Conservation (phyloP, 1,140 invertebrate species). For the Rhysida immarginata region DNA sequence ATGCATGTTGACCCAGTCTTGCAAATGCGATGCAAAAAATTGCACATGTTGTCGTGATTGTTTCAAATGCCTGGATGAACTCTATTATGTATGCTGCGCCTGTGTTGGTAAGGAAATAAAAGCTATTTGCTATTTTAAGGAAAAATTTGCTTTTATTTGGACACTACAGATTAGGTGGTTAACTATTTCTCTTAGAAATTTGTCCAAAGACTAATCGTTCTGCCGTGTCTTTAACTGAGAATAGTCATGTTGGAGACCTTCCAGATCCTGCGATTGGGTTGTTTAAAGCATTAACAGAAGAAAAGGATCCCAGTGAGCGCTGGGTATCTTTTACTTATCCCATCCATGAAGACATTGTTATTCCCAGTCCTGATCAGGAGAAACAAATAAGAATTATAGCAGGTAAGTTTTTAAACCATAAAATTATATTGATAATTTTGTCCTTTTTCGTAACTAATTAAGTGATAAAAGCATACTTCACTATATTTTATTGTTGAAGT, state of each 20-base stretch:
- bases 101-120: conserved; percentile 61
- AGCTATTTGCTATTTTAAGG: not conserved
- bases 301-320: conserved; percentile 4
- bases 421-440: not conserved
- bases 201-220: conserved; percentile 56
- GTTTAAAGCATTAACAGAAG: conserved; percentile 14
- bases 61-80: conserved; percentile 66
- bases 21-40: conserved; percentile 76
- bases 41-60: conserved; percentile 88
- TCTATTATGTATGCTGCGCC: conserved; percentile 86
- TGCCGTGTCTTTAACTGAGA: conserved; percentile 39
- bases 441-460: conserved; percentile 3
- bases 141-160: too few relatives aligned
- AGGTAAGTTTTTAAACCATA: conserved; percentile 30
- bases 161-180: too few relatives aligned
- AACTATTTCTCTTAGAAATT: conserved; percentile 38
- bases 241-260: conserved; percentile 76
- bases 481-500: too few relatives aligned
- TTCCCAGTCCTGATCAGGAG: conserved; percentile 3
- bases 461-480: too few relatives aligned
- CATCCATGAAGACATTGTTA: conserved; percentile 12
- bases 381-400: conserved; percentile 8
- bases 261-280: conserved; percentile 55
- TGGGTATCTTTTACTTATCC: conserved; percentile 15
- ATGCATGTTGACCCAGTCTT: conserved; percentile 86